Evolutionary conservation across 53 echinoderm and acorn worm species (phyloP), one percentile per base, ranked within the genome.

Genomic region (Arbacia lixula): DNA sequence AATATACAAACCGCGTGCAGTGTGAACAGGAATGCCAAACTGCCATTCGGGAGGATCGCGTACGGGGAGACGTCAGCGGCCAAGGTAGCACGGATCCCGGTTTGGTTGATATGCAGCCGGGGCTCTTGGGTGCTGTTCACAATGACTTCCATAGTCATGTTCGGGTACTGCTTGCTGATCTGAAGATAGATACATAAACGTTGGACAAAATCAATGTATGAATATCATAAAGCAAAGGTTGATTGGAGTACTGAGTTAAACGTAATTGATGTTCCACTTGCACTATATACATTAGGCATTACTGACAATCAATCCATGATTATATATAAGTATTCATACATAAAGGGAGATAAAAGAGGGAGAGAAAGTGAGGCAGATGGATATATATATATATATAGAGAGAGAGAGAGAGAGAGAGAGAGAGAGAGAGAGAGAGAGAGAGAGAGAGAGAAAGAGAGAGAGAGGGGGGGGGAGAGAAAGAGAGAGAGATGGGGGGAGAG

Each of bases 361-460:
- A n/a, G n/a, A n/a, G n/a, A n/a, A n/a, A n/a, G n/a, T n/a, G n/a
- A n/a, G n/a, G n/a, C n/a, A n/a, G n/a, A n/a, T 22, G 0, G 25
- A 6, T 25, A 29, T 19, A 57, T 57, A 4, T 12, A 21, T 22
- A 10, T 1, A 58, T 26, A 58, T 30, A 58, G 58, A 27, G 14
- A 9, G 8, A 16, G 27, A 58, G 58, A 3, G 10, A 30, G 14
- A 49, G 16, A 49, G 50, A 49, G 16, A 57, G 21, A 10, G 3
- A 58, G 27, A 58, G 58, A 58, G 58, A 58, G 58, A 58, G 26
- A 58, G 58, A 25, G 58, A 25, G 58, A 58, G 58, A 31, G 58
- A 58, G 58, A 17, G 58, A 58, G 20, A 58, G 58, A 0, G 3
- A 57, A 29, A n/a, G n/a, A n/a, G 26, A 4, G 6, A 58, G 58